Percentiles rank a stretch among this genome's conserved stretches.
Conservation (phyloP, 2,113 vertebrate genomes). For the Sinocyclocheilus anshuiensis region DNA sequence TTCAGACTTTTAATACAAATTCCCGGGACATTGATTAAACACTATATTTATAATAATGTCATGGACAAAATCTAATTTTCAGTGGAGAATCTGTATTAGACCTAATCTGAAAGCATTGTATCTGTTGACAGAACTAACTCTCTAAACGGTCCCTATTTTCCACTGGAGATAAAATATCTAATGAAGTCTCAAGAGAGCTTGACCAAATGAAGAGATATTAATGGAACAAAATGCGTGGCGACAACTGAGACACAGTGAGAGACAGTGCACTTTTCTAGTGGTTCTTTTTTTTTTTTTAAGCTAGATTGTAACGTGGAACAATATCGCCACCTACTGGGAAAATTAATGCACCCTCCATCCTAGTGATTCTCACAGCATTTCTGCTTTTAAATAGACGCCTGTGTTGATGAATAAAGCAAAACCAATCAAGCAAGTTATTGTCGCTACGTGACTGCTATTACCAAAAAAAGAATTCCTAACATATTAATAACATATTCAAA, state of each 20-base stretch:
- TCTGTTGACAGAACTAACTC: background rate
- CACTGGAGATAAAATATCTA: background rate
- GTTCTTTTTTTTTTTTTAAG: background rate
- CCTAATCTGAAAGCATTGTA: background rate
- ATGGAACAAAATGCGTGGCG: background rate
- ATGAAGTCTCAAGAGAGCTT: background rate
- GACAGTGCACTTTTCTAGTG: background rate
- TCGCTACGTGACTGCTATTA: background rate
- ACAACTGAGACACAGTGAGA: background rate
- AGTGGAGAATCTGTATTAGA: background rate
- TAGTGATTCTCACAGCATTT: no score
- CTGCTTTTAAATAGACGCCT: no score
- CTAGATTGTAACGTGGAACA: constrained; percentile 9
- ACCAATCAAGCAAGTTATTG: background rate
- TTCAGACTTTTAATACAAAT: background rate
- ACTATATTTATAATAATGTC: constrained; percentile 15
- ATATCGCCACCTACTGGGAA: background rate
- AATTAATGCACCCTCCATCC: background rate
- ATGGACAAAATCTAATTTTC: background rate
- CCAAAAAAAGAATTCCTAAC: no score
- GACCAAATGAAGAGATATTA: background rate
- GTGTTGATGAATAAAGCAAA: background rate
- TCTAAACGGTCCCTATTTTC: background rate
- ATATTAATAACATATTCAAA: no score
- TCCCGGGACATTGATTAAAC: constrained; percentile 4